phyloP scores from a whole-genome alignment of 2,888 invertebrate species.

The Eristalis pertinax region DNA sequence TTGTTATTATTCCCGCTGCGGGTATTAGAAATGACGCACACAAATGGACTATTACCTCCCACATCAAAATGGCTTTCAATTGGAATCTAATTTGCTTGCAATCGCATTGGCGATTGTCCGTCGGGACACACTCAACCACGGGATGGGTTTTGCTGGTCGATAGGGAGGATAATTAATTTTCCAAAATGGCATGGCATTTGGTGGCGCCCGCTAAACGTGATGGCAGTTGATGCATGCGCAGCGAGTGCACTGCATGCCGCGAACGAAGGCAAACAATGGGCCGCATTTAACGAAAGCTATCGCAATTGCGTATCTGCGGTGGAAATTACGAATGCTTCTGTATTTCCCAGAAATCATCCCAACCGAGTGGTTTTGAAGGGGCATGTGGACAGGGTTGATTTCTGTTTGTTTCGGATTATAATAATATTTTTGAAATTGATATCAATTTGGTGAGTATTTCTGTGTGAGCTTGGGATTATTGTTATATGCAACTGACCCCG shows the following conservation, averaged over 20 bases:
- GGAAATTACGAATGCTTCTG: no score
- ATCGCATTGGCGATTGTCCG: not conserved
- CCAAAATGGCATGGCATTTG: not conserved
- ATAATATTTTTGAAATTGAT: no score
- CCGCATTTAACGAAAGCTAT: not conserved
- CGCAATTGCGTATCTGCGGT: not conserved
- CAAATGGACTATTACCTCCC: not conserved
- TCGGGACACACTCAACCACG: not conserved
- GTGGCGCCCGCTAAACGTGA: not conserved
- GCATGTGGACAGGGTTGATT: no score
- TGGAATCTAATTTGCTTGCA: not conserved
- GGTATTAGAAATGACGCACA: not conserved
- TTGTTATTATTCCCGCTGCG: slow-evolving; percentile 14
- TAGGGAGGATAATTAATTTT: slow-evolving; percentile 6
- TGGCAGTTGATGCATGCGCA: not conserved
- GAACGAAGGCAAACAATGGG: not conserved
- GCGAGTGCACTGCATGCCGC: not conserved
- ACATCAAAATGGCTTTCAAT: not conserved
- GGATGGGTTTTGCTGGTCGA: not conserved
- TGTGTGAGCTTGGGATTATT: no score
- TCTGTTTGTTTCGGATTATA: no score
- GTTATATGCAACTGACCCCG: not conserved
- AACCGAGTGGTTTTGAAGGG: no score
- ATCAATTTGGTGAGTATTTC: no score
- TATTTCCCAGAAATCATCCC: no score